Conservation (phyloP, 30 jellyfish, hydroid and myxozoan genomes). For the Aurelia sp. region DNA sequence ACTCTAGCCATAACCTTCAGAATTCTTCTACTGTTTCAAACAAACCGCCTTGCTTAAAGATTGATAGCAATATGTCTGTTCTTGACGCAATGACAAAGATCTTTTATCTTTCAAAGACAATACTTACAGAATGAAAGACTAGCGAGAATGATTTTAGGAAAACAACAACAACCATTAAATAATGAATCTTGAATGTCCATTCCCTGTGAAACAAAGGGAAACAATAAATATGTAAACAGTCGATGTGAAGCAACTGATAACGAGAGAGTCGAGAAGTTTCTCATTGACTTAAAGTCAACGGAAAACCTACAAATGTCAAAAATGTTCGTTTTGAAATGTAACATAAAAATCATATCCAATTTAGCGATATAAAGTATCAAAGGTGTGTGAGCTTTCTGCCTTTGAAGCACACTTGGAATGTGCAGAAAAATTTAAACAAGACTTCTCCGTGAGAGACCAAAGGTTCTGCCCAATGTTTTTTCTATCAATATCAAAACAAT, state of each 20-base stretch:
- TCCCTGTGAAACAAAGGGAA: slow-evolving; percentile 58
- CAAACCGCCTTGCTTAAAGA: neutral
- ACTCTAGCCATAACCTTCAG: too few relatives aligned
- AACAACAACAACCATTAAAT: slow-evolving; percentile 92
- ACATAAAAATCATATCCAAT: too few relatives aligned
- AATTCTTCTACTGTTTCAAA: neutral
- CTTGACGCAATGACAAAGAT: neutral
- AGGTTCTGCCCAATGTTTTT: too few relatives aligned
- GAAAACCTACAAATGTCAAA: too few relatives aligned
- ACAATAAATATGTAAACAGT: neutral
- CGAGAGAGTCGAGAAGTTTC: neutral
- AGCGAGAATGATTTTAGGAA: slow-evolving; percentile 83
- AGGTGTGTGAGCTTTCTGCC: too few relatives aligned
- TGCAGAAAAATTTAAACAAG: too few relatives aligned
- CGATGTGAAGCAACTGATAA: neutral
- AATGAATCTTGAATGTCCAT: slow-evolving; percentile 96
- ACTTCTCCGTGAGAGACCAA: too few relatives aligned
- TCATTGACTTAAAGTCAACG: too few relatives aligned
- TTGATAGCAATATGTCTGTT: neutral
- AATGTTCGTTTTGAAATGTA: too few relatives aligned
- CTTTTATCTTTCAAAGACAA: neutral
- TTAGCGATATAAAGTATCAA: too few relatives aligned
- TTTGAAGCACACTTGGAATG: too few relatives aligned
- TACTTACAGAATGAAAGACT: slow-evolving; percentile 89
- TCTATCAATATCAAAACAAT: too few relatives aligned